Conservation (phyloP, 1,140 invertebrate species). For the Euura saliciscinereae region DNA sequence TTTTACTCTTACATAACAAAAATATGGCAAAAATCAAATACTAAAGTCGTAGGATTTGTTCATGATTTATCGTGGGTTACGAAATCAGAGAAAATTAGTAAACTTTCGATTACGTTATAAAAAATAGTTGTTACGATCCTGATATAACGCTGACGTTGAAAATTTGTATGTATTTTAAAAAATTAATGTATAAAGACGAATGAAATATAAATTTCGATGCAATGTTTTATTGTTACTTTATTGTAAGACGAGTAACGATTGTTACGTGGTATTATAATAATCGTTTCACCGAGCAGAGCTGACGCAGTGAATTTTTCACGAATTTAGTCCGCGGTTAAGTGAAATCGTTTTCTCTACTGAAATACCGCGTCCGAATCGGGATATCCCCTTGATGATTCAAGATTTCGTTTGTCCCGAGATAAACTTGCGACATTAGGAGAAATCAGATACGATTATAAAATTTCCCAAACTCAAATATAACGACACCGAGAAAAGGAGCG, state of each 20-base stretch:
- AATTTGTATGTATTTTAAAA: too few species aligned
- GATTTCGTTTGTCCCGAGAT: not conserved
- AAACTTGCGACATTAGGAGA: not conserved
- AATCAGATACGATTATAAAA: not conserved
- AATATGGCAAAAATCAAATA: too few species aligned
- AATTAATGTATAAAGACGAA: too few species aligned
- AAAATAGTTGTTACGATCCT: not conserved
- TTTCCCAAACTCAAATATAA: not conserved
- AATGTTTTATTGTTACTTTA: too few species aligned
- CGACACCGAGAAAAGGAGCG: too few species aligned
- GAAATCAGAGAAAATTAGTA: not conserved
- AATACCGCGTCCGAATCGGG: not conserved
- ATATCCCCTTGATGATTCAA: slow-evolving; percentile 1
- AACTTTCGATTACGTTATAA: not conserved
- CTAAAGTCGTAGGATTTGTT: too few species aligned
- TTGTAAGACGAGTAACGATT: too few species aligned
- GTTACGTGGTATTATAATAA: too few species aligned
- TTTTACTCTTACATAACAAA: not conserved
- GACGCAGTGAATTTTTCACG: too few species aligned
- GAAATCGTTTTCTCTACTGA: slow-evolving; percentile 1
- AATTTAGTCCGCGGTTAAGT: not conserved
- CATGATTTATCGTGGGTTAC: not conserved
- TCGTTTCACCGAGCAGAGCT: too few species aligned
- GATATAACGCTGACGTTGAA: too few species aligned
- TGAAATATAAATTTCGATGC: too few species aligned